Conservation (phyloP, 2,113 vertebrate species). For the Galemys pyrenaicus region DNA sequence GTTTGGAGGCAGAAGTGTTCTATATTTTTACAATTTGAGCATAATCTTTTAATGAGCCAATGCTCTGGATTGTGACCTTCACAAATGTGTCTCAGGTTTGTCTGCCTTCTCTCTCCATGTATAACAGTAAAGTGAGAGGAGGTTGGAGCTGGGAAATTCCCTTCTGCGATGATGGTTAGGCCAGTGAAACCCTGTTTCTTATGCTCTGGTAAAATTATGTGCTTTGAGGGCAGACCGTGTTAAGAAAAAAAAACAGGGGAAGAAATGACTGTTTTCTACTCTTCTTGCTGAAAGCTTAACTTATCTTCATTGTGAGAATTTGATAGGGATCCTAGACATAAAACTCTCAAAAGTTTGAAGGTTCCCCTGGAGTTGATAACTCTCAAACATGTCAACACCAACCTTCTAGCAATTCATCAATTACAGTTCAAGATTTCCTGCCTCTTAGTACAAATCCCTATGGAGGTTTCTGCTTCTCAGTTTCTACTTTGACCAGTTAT, state of each 20-base stretch:
- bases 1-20: not conserved
- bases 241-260: not conserved
- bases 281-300: not conserved
- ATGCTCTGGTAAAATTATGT: not conserved
- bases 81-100: not conserved
- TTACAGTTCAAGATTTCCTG: too few relatives aligned
- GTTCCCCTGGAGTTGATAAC: not conserved
- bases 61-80: not conserved
- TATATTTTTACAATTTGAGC: too few relatives aligned
- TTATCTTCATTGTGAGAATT: not conserved
- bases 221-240: not conserved
- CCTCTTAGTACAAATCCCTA: accelerated
- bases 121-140: not conserved
- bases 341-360: not conserved
- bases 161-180: not conserved
- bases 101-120: too few relatives aligned
- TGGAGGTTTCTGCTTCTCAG: not conserved
- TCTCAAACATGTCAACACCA: not conserved
- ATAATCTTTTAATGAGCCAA: not conserved
- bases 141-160: not conserved
- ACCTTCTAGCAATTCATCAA: not conserved
- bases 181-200: not conserved
- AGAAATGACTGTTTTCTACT: not conserved
- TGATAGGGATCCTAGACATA: not conserved
- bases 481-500: not conserved